Conservation (phyloP, 1,140 invertebrate species). For the Bombus terrestris region DNA sequence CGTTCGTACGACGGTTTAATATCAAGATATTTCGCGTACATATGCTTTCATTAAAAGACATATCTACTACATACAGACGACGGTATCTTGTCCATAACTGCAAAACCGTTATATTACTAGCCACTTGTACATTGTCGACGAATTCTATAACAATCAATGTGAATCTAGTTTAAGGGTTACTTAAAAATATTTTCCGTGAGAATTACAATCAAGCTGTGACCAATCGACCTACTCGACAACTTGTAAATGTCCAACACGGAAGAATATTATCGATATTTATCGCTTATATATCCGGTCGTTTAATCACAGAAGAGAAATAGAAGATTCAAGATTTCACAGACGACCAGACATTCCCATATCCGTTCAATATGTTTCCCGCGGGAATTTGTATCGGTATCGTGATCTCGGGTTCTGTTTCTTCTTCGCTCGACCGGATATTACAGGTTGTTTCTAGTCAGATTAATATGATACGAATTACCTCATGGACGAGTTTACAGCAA, state of each 20-base stretch:
- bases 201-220: not conserved
- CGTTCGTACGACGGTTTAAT: too few species aligned
- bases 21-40: too few species aligned
- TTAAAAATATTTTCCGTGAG: not conserved
- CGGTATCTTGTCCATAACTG: not conserved
- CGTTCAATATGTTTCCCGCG: not conserved
- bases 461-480: conserved; percentile 16
- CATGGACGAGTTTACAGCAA: not conserved
- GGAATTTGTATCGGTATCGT: conserved; percentile 10
- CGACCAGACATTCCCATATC: not conserved
- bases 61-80: not conserved
- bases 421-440: conserved; percentile 8
- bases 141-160: not conserved
- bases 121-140: not conserved
- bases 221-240: too few species aligned
- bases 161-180: not conserved
- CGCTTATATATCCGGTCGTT: not conserved
- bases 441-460: not conserved
- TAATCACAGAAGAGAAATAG: conserved; percentile 18
- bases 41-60: too few species aligned
- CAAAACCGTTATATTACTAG: too few species aligned
- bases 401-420: conserved; percentile 1
- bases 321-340: not conserved
- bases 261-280: conserved; percentile 1
- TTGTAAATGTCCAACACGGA: not conserved